Conservation (phyloP, 1,140 invertebrate genomes). For the Temnothorax curvispinosus region DNA sequence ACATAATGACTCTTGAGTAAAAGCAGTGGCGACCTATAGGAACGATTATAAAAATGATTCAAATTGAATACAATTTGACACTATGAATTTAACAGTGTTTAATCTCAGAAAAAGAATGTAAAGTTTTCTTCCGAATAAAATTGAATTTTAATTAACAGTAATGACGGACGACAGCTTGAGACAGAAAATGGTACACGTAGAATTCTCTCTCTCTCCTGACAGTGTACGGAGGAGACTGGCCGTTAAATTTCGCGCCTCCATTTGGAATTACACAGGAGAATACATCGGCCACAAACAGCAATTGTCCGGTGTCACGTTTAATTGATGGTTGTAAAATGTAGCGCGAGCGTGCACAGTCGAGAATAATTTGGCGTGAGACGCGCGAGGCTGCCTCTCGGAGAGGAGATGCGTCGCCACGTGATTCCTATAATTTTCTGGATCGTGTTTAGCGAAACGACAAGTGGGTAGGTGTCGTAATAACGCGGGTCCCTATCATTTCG, state of each 20-base stretch:
- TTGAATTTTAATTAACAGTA: background rate
- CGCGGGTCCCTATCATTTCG: constrained; percentile 49
- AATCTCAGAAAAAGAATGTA: background rate
- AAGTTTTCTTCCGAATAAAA: background rate
- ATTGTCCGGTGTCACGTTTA: constrained; percentile 72
- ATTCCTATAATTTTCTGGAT: constrained; percentile 60
- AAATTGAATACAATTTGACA: too few relatives aligned
- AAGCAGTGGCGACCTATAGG: too few relatives aligned
- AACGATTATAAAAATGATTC: too few relatives aligned
- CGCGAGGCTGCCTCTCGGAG: constrained; percentile 22
- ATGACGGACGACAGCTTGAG: too few relatives aligned
- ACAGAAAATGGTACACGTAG: too few relatives aligned
- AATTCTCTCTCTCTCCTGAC: too few relatives aligned
- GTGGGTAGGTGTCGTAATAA: constrained; percentile 44
- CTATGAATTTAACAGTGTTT: background rate
- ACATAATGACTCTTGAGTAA: too few relatives aligned
- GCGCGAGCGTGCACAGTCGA: constrained; percentile 70
- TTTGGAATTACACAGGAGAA: constrained; percentile 33
- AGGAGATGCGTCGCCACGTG: constrained; percentile 51
- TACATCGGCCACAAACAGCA: constrained; percentile 49
- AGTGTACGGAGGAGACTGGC: background rate
- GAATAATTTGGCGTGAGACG: constrained; percentile 76
- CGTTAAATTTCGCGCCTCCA: constrained; percentile 32
- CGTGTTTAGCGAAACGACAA: constrained; percentile 49
- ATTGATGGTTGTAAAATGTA: constrained; percentile 78